Conservation (phyloP, 2,113 vertebrate species). For the Hucho hucho region DNA sequence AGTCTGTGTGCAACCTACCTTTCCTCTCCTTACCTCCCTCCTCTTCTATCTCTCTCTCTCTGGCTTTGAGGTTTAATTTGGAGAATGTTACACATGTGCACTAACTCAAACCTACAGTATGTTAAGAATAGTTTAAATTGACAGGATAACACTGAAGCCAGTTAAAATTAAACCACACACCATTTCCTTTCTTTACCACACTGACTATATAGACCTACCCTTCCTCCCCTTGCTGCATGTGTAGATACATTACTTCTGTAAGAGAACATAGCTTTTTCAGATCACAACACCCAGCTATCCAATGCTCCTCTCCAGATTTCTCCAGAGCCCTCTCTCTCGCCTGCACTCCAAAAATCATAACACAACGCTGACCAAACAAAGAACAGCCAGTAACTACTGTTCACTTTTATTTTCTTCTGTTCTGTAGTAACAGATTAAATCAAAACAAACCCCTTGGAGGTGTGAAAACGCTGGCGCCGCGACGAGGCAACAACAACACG, state of each 20-base stretch:
- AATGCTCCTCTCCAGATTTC: constrained; percentile 1
- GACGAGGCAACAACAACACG: constrained; percentile 15
- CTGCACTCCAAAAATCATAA: background rate
- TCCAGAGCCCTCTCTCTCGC: background rate
- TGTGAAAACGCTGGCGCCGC: constrained; percentile 11
- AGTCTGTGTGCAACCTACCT: constrained; percentile 11
- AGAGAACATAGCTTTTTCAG: constrained; percentile 25
- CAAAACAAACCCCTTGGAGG: background rate
- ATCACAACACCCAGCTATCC: background rate
- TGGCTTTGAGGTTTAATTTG: background rate
- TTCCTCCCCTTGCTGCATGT: background rate
- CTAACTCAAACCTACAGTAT: background rate
- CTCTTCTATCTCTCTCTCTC: background rate
- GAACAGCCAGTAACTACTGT: background rate
- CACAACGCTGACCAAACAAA: constrained; percentile 14
- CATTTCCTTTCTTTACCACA: background rate
- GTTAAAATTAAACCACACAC: background rate
- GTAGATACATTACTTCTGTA: background rate
- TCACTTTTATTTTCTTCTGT: background rate
- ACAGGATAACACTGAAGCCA: background rate
- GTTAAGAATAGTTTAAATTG: background rate
- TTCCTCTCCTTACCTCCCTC: constrained; percentile 1
- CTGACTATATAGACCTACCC: background rate
- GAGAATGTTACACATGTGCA: background rate
- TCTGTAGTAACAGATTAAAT: background rate